phyloP scores from a whole-genome alignment of 2,888 invertebrate species.

The Nezara viridula region DNA sequence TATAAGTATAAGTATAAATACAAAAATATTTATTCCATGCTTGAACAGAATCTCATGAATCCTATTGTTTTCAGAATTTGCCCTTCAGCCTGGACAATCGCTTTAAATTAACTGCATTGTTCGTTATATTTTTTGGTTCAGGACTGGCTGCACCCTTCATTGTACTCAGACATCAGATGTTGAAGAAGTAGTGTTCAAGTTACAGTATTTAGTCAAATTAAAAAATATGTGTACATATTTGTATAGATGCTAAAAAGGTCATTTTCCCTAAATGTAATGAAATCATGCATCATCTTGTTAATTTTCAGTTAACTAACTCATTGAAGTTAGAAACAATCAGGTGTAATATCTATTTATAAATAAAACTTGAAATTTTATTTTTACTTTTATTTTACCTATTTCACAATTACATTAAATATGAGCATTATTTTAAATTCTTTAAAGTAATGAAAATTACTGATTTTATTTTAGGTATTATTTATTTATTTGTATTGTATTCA shows the following conservation, averaged over 20 bases:
- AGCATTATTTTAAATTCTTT: too few species aligned
- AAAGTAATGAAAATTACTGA: too few species aligned
- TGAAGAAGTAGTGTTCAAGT: constrained; percentile 59
- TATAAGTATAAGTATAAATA: neutral
- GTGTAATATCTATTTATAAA: constrained; percentile 34
- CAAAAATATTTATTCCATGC: neutral
- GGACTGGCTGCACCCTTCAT: constrained; percentile 64
- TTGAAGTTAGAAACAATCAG: neutral
- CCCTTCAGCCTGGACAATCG: constrained; percentile 63
- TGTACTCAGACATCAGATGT: constrained; percentile 64
- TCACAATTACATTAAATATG: neutral
- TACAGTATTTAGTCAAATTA: neutral
- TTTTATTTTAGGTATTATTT: too few species aligned
- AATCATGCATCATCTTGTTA: neutral
- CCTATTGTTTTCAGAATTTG: constrained; percentile 60
- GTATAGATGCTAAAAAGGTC: neutral
- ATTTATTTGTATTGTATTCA: too few species aligned
- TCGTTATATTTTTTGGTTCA: constrained; percentile 62
- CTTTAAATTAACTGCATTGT: constrained; percentile 60
- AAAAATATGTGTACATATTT: constrained; percentile 21
- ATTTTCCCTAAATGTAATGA: neutral
- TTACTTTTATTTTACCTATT: neutral
- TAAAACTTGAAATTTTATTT: constrained; percentile 32
- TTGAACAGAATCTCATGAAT: neutral
- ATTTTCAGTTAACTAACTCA: neutral